Percentiles rank a stretch among this genome's conserved stretches.
Conservation (phyloP, 2,113 vertebrate species). For the rat (Rattus norvegicus) region DNA sequence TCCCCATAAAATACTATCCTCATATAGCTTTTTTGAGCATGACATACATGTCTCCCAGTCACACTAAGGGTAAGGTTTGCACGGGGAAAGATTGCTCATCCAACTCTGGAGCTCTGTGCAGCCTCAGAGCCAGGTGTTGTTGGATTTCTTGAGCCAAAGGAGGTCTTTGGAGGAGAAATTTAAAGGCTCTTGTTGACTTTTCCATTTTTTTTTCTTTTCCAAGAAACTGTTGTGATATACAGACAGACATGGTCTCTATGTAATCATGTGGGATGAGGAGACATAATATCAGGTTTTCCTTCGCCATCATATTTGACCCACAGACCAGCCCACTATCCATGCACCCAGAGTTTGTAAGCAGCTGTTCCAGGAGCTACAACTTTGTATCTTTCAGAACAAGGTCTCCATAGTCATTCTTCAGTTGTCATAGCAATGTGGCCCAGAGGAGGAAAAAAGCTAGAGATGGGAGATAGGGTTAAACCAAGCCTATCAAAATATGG, state of each 20-base stretch:
- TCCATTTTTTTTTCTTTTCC: neutral
- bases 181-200: neutral
- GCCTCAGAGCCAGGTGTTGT: neutral
- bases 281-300: neutral
- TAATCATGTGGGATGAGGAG: neutral
- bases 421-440: neutral
- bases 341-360: neutral
- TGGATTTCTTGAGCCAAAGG: neutral
- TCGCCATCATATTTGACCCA: neutral
- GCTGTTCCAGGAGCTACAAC: neutral
- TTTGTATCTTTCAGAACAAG: neutral
- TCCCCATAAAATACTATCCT: neutral
- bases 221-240: neutral
- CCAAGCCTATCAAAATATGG: neutral
- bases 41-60: neutral
- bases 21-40: neutral
- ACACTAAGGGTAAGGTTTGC: too few relatives aligned
- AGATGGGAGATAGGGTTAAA: neutral
- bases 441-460: neutral
- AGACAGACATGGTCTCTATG: neutral
- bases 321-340: neutral
- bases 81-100: neutral
- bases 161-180: neutral
- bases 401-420: neutral
- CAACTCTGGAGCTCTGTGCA: neutral